These are phyloP conservation scores for Addax nasomaculatus DNA, from an alignment of 2,113 vertebrate genomes.

Conservation along the genomic window DNA sequence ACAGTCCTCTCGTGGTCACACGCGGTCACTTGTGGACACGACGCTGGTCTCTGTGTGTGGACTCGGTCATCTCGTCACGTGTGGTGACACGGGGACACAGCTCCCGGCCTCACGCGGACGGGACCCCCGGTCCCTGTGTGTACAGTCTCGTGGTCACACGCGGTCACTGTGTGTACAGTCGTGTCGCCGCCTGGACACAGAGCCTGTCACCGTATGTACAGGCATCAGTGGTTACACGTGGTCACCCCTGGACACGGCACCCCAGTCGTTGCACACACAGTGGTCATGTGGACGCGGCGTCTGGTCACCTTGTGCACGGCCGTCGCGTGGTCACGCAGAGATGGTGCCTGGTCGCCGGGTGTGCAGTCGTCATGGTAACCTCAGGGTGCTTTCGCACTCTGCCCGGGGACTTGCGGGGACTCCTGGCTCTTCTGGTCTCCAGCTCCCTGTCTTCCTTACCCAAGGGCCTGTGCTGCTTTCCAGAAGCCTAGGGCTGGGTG, in stretches of 20 bases:
- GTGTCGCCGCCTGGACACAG: background rate
- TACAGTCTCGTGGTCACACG: background rate
- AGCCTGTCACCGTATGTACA: background rate
- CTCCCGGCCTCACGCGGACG: background rate
- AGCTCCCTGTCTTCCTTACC: background rate
- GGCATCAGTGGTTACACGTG: background rate
- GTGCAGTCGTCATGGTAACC: background rate
- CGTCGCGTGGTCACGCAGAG: rapidly evolving
- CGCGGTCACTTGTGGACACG: background rate
- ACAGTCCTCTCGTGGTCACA: background rate
- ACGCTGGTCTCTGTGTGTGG: background rate
- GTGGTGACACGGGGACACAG: background rate
- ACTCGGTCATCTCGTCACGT: background rate
- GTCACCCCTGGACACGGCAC: background rate
- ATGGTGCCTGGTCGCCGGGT: rapidly evolving
- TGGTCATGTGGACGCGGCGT: background rate
- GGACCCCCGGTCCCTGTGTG: background rate
- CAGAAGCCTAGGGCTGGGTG: too few relatives aligned
- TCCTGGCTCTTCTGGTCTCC: background rate
- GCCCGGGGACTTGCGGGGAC: rapidly evolving
- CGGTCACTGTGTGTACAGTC: background rate
- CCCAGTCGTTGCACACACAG: background rate
- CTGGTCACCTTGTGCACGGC: rapidly evolving
- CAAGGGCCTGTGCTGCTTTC: background rate
- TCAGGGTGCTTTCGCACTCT: too few relatives aligned